Base-by-base conservation (phyloP, 2,113 vertebrate genomes). In the Propithecus coquereli region DNA sequence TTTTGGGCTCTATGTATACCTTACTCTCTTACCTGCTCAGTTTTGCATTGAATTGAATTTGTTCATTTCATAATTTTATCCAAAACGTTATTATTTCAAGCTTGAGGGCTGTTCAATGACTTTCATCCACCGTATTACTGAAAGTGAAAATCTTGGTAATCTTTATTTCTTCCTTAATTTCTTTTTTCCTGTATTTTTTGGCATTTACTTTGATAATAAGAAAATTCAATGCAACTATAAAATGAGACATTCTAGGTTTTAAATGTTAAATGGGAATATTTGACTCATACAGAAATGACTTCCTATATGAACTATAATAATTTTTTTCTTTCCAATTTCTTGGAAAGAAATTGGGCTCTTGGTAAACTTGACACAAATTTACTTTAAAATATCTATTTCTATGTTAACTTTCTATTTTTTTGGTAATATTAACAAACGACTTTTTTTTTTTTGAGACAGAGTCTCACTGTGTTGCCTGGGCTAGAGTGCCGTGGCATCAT, bases 301-400 rank as follows among this genome's bases (percentile, higher is more conserved):
- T 95, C 17, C 37, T 89, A 17, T 76, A 47, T 90, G 54, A 94
- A 88, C 25, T 76, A 18, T 71, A 71, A 79, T 86, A 23, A 68
- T 68, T 71, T 25, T 25, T 82, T 91, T 91, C 1, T 65, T 94
- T 91, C 27, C 1, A 12, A n/a, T n/a, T n/a, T n/a, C n/a, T n/a
- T n/a, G n/a, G n/a, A n/a, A n/a, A n/a, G n/a, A n/a, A n/a, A n/a
- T n/a, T n/a, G 50, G 18, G 50, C 61, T 95, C 30, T 68, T 91
- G 65, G 66, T 88, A 81, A 84, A 81, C 45, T 85, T 95, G 52
- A 17, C 18, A 84, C 4, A 57, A 32, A 13, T 1, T 92, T n/a
- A 61, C 37, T 85, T 97, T 47, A 50, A 90, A 80, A 76, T 63
- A 87, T 93, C 80, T 93, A 87, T 93, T 81, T 95, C 13, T 30